A percentile compares a stretch with the other conserved stretches of the same genome.
phyloP scores from a whole-genome alignment of 2,113 vertebrate genomes.

The Vicugna pacos region DNA sequence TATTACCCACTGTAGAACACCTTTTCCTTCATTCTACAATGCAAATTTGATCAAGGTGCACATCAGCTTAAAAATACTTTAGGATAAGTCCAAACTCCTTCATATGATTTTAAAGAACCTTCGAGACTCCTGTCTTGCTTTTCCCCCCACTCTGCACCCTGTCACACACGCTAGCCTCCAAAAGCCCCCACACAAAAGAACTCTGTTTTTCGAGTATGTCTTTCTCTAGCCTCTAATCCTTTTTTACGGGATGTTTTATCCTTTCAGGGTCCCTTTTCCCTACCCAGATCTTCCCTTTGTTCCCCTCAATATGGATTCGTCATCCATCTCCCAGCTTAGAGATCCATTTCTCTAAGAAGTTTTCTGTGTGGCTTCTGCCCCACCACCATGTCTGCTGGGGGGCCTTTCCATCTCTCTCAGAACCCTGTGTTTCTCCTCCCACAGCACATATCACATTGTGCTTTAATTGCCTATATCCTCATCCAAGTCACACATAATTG shows the following conservation, averaged over 20 bases:
- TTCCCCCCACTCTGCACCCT: not conserved
- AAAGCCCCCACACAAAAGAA: not conserved
- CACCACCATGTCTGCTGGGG: not conserved
- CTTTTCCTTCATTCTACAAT: not conserved
- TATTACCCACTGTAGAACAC: not conserved
- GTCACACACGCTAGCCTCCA: not conserved
- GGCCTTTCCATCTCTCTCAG: not conserved
- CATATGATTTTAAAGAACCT: not conserved
- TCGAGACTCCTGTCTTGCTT: rapidly evolving
- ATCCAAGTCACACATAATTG: not conserved
- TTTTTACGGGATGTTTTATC: not conserved
- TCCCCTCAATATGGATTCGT: not conserved
- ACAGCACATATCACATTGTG: not conserved
- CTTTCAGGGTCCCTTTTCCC: not conserved
- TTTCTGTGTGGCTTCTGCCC: not conserved
- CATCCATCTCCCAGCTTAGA: not conserved
- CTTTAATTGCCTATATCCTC: not conserved
- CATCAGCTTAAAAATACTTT: not conserved
- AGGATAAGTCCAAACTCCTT: not conserved
- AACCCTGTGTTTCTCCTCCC: not conserved
- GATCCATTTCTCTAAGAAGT: not conserved
- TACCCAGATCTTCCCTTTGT: not conserved
- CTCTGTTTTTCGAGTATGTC: not conserved
- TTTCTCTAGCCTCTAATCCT: not conserved
- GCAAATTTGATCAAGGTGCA: not conserved